These are phyloP conservation scores for Colletes latitarsis DNA, from an alignment of 1,140 invertebrate genomes.

Conservation along the genomic window DNA sequence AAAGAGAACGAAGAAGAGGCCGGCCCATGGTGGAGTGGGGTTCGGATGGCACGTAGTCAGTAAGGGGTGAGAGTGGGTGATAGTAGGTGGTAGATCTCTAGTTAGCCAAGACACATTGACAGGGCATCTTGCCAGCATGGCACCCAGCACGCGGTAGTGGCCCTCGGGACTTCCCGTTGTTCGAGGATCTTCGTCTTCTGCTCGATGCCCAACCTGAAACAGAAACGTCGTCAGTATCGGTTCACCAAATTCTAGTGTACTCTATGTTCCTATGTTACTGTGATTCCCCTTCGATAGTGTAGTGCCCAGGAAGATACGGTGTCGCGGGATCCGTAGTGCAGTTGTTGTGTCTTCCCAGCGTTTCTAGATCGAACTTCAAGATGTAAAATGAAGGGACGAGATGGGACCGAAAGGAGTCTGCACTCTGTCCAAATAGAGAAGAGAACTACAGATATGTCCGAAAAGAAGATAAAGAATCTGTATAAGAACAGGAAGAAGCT, in stretches of 20 bases:
- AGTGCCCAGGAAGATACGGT: background rate
- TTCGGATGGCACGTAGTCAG: conserved; percentile 62
- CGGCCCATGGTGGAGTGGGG: conserved; percentile 66
- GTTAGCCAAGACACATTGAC: conserved; percentile 78
- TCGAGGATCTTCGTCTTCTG: background rate
- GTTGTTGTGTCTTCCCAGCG: conserved; percentile 62
- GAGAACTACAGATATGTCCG: conserved; percentile 12
- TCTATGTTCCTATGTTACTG: background rate
- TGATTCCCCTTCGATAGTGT: background rate
- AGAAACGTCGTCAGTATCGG: background rate
- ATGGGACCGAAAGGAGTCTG: conserved; percentile 22
- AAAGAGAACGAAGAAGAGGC: conserved; percentile 57
- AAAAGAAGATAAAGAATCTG: conserved; percentile 3
- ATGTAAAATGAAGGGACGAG: background rate
- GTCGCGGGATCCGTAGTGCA: background rate
- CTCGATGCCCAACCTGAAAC: background rate
- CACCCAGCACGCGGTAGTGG: conserved; percentile 59
- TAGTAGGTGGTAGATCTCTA: conserved; percentile 76
- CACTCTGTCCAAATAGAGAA: background rate
- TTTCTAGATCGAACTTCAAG: conserved; percentile 65
- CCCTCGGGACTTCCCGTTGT: background rate
- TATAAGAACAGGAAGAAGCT: conserved; percentile 8
- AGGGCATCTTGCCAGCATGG: conserved; percentile 72
- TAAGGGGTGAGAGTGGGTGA: conserved; percentile 75
- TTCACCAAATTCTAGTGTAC: background rate